These are phyloP conservation scores for Narcine bancroftii DNA, from an alignment of 2,113 vertebrate species.

Conservation along the genomic window DNA sequence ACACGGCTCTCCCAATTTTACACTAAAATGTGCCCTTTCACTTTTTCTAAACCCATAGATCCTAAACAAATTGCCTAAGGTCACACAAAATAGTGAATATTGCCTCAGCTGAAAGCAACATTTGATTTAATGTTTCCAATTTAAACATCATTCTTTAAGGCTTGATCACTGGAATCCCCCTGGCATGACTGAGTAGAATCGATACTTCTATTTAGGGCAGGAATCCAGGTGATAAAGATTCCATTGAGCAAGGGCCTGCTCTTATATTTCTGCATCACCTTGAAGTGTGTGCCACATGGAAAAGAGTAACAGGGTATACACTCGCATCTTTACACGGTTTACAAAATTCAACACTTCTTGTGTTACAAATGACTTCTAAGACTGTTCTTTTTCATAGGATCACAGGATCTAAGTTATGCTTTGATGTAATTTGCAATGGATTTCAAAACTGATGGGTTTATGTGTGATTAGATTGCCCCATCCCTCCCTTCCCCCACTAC, in stretches of 20 bases:
- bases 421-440: not conserved
- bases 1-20: not conserved
- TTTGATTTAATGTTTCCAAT: not conserved
- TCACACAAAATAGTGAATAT: not conserved
- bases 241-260: not conserved
- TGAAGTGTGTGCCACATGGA: not conserved
- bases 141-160: not conserved
- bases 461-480: too few species aligned
- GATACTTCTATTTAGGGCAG: not conserved
- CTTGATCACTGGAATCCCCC: not conserved
- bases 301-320: not conserved
- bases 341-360: constrained; percentile 4
- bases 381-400: not conserved
- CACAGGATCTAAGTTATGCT: not conserved
- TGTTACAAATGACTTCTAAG: not conserved
- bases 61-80: not conserved
- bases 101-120: not conserved
- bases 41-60: not conserved
- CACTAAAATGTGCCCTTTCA: not conserved
- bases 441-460: not conserved
- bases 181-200: not conserved
- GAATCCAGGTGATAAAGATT: not conserved
- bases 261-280: too few species aligned
- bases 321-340: not conserved
- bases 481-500: not conserved